phyloP scores from a whole-genome alignment of 2,888 invertebrate species.

The Hirtodrosophila trivittata region DNA sequence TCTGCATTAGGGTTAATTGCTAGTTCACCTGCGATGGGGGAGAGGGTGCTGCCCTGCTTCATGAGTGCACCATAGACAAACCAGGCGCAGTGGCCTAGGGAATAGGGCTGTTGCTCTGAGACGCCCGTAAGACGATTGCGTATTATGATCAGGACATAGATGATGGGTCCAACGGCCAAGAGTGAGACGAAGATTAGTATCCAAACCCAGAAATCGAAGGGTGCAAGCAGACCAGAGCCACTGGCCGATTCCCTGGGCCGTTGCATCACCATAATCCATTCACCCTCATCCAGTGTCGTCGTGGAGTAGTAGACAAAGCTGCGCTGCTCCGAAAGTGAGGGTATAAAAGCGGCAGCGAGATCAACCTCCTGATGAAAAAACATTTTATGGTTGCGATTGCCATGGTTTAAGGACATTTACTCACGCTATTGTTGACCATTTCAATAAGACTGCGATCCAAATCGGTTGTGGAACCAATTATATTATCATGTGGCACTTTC shows the following conservation, averaged over 20 bases:
- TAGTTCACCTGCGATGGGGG: conserved; percentile 90
- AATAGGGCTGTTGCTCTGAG: conserved; percentile 85
- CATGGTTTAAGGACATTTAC: too few species aligned
- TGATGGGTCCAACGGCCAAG: conserved; percentile 90
- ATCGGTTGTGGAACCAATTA: conserved; percentile 85
- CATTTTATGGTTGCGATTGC: too few species aligned
- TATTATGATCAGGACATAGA: conserved; percentile 88
- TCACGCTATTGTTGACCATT: conserved; percentile 85
- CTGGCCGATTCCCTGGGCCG: conserved; percentile 92
- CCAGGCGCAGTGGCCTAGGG: conserved; percentile 91
- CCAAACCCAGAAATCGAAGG: conserved; percentile 90
- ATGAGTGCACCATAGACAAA: conserved; percentile 92
- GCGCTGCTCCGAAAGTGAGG: conserved; percentile 86
- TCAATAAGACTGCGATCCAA: conserved; percentile 87
- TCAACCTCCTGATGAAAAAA: conserved; percentile 90
- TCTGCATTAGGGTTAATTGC: conserved; percentile 62
- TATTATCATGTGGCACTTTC: conserved; percentile 86
- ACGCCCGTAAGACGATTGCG: conserved; percentile 87
- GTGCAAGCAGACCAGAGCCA: conserved; percentile 92
- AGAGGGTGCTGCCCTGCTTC: conserved; percentile 92
- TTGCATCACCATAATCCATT: conserved; percentile 92
- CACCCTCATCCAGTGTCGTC: conserved; percentile 88
- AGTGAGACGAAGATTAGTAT: conserved; percentile 89
- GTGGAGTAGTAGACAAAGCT: conserved; percentile 86
- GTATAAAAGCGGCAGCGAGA: conserved; percentile 91